A percentile compares a stretch with the other conserved stretches of the same genome.
phyloP scores from a whole-genome alignment of 2,888 invertebrate species.

The Ernsta delagoae region DNA sequence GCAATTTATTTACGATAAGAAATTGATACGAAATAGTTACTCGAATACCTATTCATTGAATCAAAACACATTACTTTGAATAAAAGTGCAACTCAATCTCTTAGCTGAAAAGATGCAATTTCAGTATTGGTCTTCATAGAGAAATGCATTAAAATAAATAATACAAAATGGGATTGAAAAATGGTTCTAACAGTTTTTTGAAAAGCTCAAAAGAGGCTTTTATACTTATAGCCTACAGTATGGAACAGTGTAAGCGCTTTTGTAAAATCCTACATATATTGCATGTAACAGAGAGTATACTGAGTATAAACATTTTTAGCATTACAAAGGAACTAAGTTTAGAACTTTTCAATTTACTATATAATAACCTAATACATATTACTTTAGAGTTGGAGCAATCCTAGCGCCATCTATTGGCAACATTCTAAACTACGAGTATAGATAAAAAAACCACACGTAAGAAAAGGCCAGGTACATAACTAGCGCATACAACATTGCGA shows the following conservation, averaged over 20 bases:
- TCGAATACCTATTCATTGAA: too few species aligned
- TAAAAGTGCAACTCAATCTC: constrained; percentile 11
- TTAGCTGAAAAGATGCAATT: constrained; percentile 33
- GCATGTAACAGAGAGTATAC: not conserved
- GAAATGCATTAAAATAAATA: constrained; percentile 24
- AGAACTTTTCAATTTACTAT: too few species aligned
- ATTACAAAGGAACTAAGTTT: not conserved
- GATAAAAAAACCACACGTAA: too few species aligned
- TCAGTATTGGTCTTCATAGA: constrained; percentile 34
- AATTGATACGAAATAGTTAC: too few species aligned
- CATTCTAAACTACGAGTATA: too few species aligned
- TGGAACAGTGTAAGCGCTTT: constrained; percentile 6
- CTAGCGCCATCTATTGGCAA: too few species aligned
- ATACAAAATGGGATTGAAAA: constrained; percentile 36
- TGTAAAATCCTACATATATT: not conserved
- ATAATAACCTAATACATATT: too few species aligned
- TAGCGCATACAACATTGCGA: too few species aligned
- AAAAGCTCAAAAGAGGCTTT: constrained; percentile 31
- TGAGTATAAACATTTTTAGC: not conserved
- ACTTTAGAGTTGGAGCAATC: too few species aligned
- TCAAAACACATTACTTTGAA: too few species aligned
- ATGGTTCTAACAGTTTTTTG: constrained; percentile 28
- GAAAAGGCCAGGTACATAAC: too few species aligned
- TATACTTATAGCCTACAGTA: constrained; percentile 5
- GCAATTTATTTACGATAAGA: too few species aligned